A percentile compares a stretch with the other conserved stretches of the same genome.
Evolutionary conservation across 2,888 invertebrate genomes (phyloP).

Genomic region (Resseliella maxima): DNA sequence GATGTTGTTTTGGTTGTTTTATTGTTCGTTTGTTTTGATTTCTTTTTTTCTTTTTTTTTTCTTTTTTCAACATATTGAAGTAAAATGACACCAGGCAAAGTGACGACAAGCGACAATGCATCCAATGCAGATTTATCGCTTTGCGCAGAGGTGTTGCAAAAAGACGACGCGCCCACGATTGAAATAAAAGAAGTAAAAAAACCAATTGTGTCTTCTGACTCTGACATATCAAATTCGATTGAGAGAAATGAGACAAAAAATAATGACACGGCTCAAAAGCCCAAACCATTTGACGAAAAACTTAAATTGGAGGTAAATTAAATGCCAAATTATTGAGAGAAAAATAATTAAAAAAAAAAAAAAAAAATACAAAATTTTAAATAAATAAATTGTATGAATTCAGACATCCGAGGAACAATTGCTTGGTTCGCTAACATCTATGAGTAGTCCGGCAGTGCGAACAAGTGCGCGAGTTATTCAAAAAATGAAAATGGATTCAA

Average conservation of each 20-base stretch:
- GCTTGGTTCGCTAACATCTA: conserved; percentile 77
- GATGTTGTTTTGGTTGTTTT: conserved; percentile 16
- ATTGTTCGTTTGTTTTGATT: neutral
- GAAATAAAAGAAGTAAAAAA: conserved; percentile 24
- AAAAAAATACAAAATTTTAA: neutral
- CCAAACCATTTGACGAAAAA: neutral
- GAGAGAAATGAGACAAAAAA: conserved; percentile 2
- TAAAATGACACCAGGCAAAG: conserved; percentile 49
- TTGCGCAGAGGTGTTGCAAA: neutral
- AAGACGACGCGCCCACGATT: neutral
- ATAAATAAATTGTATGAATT: neutral
- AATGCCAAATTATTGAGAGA: neutral
- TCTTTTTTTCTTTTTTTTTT: neutral
- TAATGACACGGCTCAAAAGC: neutral
- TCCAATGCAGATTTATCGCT: conserved; percentile 21
- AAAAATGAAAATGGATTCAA: conserved; percentile 76
- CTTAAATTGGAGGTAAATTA: neutral
- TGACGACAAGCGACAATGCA: conserved; percentile 22
- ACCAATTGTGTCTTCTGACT: conserved; percentile 40
- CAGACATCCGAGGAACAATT: conserved; percentile 67
- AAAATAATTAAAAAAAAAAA: neutral
- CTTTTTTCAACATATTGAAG: neutral
- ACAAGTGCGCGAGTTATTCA: conserved; percentile 84
- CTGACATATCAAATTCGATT: conserved; percentile 32
- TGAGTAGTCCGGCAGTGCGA: conserved; percentile 69